Evolutionary conservation across 2,888 invertebrate species (phyloP).

Genomic region (Argyra leucocephala): DNA sequence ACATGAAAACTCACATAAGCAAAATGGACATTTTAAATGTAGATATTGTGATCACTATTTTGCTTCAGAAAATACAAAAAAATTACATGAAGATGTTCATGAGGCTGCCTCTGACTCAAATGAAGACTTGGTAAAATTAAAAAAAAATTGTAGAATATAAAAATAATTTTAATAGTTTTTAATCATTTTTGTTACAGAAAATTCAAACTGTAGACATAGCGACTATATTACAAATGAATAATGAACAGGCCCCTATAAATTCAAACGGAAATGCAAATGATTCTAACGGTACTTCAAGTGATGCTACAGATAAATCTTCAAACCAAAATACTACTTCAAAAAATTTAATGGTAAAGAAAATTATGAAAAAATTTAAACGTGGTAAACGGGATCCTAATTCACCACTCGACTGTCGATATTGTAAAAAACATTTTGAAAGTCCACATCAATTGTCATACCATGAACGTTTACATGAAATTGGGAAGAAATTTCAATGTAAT

Average conservation of each 20-base stretch:
- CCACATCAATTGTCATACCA: background rate
- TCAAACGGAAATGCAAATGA: background rate
- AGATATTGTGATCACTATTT: background rate
- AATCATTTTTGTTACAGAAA: background rate
- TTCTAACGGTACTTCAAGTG: background rate
- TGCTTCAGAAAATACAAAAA: background rate
- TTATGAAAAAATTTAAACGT: background rate
- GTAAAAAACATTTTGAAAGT: conserved; percentile 1
- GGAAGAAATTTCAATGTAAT: conserved; percentile 4
- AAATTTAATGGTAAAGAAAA: background rate
- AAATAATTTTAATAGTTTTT: background rate
- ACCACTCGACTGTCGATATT: background rate
- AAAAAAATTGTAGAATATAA: background rate
- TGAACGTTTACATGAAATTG: background rate
- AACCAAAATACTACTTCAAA: background rate
- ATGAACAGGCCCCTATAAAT: background rate
- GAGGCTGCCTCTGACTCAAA: background rate
- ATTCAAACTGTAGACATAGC: background rate
- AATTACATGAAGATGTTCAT: background rate
- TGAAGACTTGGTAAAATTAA: background rate
- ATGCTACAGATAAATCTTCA: background rate
- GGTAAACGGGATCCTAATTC: background rate
- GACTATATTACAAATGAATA: background rate
- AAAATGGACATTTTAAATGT: background rate
- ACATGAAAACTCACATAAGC: background rate